phyloP scores from a whole-genome alignment of 1,140 invertebrate species.

The Sinonovacula constricta region DNA sequence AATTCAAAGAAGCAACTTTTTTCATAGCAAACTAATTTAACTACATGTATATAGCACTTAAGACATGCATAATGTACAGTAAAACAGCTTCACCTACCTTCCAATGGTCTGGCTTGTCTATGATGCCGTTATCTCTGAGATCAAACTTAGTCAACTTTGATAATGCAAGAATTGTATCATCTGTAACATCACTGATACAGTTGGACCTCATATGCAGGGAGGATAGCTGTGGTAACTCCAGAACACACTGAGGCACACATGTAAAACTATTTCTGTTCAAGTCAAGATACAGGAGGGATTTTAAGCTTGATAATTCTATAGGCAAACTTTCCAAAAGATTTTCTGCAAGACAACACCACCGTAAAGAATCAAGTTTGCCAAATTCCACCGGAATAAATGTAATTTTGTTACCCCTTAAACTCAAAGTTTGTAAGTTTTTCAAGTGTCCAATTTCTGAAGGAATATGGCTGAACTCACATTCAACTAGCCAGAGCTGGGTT shows the following conservation, averaged over 20 bases:
- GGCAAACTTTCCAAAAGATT: constrained; percentile 70
- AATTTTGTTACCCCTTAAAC: constrained; percentile 67
- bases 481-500: constrained; percentile 71
- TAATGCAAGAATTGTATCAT: constrained; percentile 69
- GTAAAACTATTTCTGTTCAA: constrained; percentile 69
- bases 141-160: constrained; percentile 71
- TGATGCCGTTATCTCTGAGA: constrained; percentile 68
- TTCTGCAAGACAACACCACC: constrained; percentile 73
- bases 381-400: constrained; percentile 63
- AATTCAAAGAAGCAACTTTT: not conserved
- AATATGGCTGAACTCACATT: constrained; percentile 66
- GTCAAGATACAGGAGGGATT: constrained; percentile 68
- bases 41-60: not conserved
- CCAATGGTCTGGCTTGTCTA: constrained; percentile 67
- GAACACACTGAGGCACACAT: constrained; percentile 66
- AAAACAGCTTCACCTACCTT: constrained; percentile 61
- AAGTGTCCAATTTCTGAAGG: constrained; percentile 69
- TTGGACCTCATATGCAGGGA: constrained; percentile 67
- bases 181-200: constrained; percentile 59
- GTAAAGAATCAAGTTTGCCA: constrained; percentile 59
- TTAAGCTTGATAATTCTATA: constrained; percentile 59
- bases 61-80: not conserved
- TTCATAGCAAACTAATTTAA: not conserved
- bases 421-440: constrained; percentile 67
- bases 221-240: constrained; percentile 59